Evolutionary conservation across 2,888 invertebrate genomes (phyloP).

Genomic region (Harpalus rubripes): DNA sequence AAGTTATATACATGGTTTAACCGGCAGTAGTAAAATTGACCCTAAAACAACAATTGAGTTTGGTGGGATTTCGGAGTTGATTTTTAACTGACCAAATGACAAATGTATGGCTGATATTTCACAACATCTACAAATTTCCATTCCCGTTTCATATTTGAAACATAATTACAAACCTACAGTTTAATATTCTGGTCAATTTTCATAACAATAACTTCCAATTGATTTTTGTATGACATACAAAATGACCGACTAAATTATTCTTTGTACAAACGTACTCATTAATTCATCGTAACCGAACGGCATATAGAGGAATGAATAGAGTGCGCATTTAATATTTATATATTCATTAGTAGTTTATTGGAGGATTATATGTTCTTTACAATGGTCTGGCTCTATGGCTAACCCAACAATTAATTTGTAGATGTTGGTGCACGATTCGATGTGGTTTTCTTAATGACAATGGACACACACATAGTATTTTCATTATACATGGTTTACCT

Average conservation of each 20-base stretch:
- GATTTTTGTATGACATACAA: constrained; percentile 45
- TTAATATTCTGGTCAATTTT: constrained; percentile 32
- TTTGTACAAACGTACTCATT: constrained; percentile 53
- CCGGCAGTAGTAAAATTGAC: too few species aligned
- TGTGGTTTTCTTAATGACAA: constrained; percentile 16
- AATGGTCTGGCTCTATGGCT: neutral
- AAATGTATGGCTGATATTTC: too few species aligned
- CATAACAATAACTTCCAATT: constrained; percentile 29
- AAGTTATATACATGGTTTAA: too few species aligned
- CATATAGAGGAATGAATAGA: constrained; percentile 22
- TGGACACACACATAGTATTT: constrained; percentile 3
- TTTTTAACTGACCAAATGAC: too few species aligned
- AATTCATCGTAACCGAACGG: constrained; percentile 14
- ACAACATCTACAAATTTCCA: neutral
- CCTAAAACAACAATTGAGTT: too few species aligned
- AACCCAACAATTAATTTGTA: constrained; percentile 44
- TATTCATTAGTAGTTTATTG: constrained; percentile 53
- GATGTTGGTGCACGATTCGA: constrained; percentile 16
- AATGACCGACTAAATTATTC: constrained; percentile 28
- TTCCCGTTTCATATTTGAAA: neutral
- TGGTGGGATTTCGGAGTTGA: too few species aligned
- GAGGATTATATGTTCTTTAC: constrained; percentile 34
- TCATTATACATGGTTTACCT: neutral
- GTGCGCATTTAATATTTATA: constrained; percentile 43
- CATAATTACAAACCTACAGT: constrained; percentile 10